Base-by-base conservation (phyloP, 2,113 vertebrate species). In the Dryoscopus gambensis region DNA sequence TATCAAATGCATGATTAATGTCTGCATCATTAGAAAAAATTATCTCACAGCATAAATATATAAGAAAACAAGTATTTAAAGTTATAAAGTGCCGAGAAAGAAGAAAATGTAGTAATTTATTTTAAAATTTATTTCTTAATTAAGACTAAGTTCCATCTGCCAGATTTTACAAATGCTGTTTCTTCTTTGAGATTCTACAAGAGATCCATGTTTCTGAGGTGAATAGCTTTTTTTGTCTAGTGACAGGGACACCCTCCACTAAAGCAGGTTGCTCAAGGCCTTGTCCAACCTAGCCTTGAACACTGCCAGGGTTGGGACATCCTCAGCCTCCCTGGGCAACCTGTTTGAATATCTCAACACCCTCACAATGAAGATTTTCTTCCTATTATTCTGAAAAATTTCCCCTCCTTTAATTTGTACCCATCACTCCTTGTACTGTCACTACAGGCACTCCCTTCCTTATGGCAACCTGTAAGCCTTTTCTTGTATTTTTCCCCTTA, bases 391-490 rank as follows among this genome's bases (percentile, higher is more conserved):
- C 19, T 30, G n/a, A 35, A 78, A 42, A 24, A 30, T 24, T 5
- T 35, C 5, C 7, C 5, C 9, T 60, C 30, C 50, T 70, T 50
- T 14, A 83, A 11, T 47, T 74, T 56, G 7, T 17, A 49, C 16
- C 13, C 20, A 25, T 30, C 40, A 35, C 13, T 39, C 20, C 13
- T 70, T 55, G 5, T 30, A 9, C 10, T n/a, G 5, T 30, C 49
- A 35, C 47, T 63, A 46, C 7, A 47, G n/a, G 16, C 23, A n/a
- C 14, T 71, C 6, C 16, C 13, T 22, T 42, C 9, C 5, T 27
- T 76, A 52, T 31, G 0, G 0, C 6, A 55, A 17, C 25, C 10
- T 2, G 6, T 1, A 5, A n/a, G 15, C 2, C 20, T 62, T 67
- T 23, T 42, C 2, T 37, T 59, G 3, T 8, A 63, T 28, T 64